phyloP scores from a whole-genome alignment of 2,888 invertebrate genomes.

The Erynnis tages region DNA sequence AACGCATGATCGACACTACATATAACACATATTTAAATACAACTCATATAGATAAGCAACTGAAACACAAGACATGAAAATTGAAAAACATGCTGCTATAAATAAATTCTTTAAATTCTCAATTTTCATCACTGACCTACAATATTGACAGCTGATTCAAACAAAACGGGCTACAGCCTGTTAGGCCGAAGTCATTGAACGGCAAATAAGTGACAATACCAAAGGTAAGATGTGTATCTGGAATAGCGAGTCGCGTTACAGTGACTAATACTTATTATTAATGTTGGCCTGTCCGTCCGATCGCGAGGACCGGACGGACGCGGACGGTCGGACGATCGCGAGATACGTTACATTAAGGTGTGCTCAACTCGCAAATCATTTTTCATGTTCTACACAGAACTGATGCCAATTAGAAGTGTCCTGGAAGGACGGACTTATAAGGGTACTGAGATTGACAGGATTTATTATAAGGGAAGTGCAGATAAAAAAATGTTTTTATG shows the following conservation, averaged over 20 bases:
- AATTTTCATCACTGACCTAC: background rate
- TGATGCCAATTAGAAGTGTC: conserved; percentile 22
- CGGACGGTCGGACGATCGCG: conserved; percentile 44
- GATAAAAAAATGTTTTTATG: too few species aligned
- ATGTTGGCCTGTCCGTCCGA: conserved; percentile 67
- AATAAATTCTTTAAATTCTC: too few species aligned
- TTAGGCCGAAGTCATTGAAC: conserved; percentile 24
- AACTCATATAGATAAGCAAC: too few species aligned
- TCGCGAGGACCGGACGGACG: conserved; percentile 54
- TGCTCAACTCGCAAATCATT: conserved; percentile 67
- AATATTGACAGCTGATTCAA: background rate
- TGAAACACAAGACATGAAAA: too few species aligned
- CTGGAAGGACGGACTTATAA: conserved; percentile 22
- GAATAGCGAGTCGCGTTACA: conserved; percentile 54
- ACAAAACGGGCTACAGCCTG: background rate
- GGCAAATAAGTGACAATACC: conserved; percentile 25
- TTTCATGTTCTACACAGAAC: conserved; percentile 43
- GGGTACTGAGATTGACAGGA: conserved; percentile 23
- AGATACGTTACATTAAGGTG: conserved; percentile 72
- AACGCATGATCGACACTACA: too few species aligned
- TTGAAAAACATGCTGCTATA: too few species aligned
- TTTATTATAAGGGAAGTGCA: background rate
- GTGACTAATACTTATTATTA: conserved; percentile 77
- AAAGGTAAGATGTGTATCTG: conserved; percentile 49
- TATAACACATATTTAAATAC: too few species aligned